Conservation (phyloP, 2,888 invertebrate genomes). For the Eristalinus aeneus region DNA sequence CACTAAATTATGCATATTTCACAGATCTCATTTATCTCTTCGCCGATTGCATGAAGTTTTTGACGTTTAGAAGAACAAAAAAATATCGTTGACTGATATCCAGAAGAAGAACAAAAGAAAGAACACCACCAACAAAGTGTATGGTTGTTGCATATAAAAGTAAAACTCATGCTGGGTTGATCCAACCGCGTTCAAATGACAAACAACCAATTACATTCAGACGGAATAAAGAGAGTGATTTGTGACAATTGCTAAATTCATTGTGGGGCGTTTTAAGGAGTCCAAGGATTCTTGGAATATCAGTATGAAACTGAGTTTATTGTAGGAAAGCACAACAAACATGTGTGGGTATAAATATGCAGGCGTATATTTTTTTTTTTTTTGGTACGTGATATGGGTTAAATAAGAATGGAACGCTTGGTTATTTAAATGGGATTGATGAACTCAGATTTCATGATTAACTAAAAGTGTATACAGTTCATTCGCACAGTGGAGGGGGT, state of each 20-base stretch:
- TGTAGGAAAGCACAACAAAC: background rate
- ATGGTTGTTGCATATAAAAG: background rate
- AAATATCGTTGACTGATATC: background rate
- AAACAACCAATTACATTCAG: conserved; percentile 43
- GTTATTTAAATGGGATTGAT: background rate
- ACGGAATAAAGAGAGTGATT: conserved; percentile 42
- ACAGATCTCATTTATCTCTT: background rate
- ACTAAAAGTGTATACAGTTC: background rate
- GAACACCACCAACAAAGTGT: background rate
- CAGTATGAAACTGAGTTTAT: background rate
- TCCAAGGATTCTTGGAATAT: conserved; percentile 13
- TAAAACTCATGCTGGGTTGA: conserved; percentile 3
- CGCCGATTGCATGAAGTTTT: background rate
- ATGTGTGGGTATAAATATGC: background rate
- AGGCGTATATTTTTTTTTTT: background rate
- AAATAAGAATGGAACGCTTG: background rate
- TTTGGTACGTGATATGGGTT: conserved; percentile 20
- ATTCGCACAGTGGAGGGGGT: background rate
- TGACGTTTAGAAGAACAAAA: background rate
- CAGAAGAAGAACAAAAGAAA: background rate
- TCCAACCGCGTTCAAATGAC: conserved; percentile 21
- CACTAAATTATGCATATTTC: background rate
- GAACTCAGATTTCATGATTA: conserved; percentile 1
- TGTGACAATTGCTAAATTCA: conserved; percentile 24
- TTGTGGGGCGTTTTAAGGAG: conserved; percentile 17